Conservation (phyloP, 2,113 vertebrate species). For the Percopsis transmontana region DNA sequence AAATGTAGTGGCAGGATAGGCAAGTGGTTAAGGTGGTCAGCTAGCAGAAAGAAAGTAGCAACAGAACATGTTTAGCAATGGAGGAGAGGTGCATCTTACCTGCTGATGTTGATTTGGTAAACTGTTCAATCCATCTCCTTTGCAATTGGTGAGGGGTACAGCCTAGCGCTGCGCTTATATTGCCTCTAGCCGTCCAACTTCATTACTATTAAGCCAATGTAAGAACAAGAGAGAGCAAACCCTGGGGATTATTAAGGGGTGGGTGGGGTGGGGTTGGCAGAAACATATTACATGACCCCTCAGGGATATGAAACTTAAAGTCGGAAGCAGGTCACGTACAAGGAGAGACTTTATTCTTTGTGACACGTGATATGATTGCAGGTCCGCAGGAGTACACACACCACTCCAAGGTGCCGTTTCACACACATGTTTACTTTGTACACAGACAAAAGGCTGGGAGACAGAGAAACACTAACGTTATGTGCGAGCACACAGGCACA, state of each 20-base stretch:
- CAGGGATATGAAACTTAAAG: constrained; percentile 49
- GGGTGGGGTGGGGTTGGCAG: constrained; percentile 57
- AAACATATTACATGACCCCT: constrained; percentile 67
- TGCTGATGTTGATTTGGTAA: constrained; percentile 28
- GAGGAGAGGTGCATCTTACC: constrained; percentile 38
- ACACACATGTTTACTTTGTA: constrained; percentile 44
- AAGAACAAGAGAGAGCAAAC: constrained; percentile 50
- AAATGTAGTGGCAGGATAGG: not conserved
- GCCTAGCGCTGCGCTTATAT: constrained; percentile 53
- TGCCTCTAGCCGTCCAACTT: constrained; percentile 16
- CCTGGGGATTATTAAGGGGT: constrained; percentile 50
- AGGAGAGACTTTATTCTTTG: constrained; percentile 65
- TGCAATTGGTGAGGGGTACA: constrained; percentile 12
- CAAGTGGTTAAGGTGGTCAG: no score
- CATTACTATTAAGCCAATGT: constrained; percentile 34
- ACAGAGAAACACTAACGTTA: constrained; percentile 15
- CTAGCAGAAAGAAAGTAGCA: no score
- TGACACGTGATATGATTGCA: constrained; percentile 61
- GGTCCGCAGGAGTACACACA: constrained; percentile 10
- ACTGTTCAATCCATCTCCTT: constrained; percentile 52
- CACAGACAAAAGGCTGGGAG: constrained; percentile 30
- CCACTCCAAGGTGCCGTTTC: constrained; percentile 16
- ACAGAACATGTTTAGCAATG: not conserved
- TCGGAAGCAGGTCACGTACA: constrained; percentile 52
- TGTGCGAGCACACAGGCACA: constrained; percentile 17